phyloP scores from a whole-genome alignment of 2,113 vertebrate species.

The Dunckerocampus dactyliophorus region DNA sequence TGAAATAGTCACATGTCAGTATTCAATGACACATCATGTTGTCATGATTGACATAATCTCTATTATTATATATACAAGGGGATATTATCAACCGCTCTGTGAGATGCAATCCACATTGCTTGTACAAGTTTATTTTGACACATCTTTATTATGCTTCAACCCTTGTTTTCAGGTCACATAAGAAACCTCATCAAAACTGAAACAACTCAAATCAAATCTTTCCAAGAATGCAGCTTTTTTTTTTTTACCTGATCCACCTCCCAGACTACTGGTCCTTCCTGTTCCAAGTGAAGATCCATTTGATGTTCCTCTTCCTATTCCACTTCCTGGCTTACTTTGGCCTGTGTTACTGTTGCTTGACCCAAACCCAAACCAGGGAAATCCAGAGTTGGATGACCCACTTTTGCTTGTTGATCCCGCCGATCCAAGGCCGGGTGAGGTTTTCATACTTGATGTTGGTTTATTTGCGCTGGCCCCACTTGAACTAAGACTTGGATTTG shows the following conservation, averaged over 20 bases:
- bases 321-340: constrained; percentile 43
- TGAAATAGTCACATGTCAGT: constrained; percentile 3
- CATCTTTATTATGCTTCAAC: not conserved
- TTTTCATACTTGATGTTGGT: constrained; percentile 13
- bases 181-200: not conserved
- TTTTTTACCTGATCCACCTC: constrained; percentile 37
- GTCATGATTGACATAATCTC: too few relatives aligned
- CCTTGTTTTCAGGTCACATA: too few relatives aligned
- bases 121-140: not conserved
- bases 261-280: constrained; percentile 25
- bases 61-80: too few relatives aligned
- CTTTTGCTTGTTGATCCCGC: constrained; percentile 14
- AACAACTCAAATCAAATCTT: constrained; percentile 1
- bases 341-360: constrained; percentile 28
- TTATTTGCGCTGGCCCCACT: constrained; percentile 15
- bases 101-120: too few relatives aligned
- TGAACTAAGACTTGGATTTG: not conserved
- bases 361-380: constrained; percentile 3
- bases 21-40: not conserved
- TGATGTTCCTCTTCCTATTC: constrained; percentile 33
- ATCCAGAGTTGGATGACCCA: not conserved
- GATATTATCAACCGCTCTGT: too few relatives aligned
- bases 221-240: not conserved
- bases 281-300: constrained; percentile 29
- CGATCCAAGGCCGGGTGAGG: constrained; percentile 5